Conservation (phyloP, 2,888 invertebrate species). For the Epistrophe grossulariae region DNA sequence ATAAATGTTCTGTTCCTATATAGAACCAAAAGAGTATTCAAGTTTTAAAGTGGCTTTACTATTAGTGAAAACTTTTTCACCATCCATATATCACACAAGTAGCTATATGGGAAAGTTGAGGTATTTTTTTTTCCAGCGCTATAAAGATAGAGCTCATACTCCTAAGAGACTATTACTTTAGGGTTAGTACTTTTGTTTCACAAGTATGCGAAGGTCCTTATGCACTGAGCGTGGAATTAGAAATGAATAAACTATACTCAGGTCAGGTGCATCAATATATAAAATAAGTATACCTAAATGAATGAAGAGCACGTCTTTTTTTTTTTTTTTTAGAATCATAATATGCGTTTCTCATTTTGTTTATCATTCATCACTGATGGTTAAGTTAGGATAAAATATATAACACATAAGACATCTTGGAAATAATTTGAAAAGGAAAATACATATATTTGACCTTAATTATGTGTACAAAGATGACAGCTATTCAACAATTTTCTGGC, state of each 20-base stretch:
- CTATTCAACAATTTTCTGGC: not conserved
- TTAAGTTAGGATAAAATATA: not conserved
- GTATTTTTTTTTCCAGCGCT: not conserved
- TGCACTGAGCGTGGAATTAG: not conserved
- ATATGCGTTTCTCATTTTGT: constrained; percentile 2
- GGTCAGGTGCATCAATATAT: constrained; percentile 15
- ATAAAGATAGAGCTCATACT: constrained; percentile 8
- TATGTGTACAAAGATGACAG: not conserved
- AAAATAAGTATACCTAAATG: not conserved
- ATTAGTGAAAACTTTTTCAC: constrained; percentile 36
- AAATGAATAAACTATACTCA: constrained; percentile 14
- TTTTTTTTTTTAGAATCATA: not conserved
- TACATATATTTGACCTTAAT: not conserved
- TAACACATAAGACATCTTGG: not conserved
- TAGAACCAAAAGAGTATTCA: constrained; percentile 22
- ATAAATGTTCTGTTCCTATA: not conserved
- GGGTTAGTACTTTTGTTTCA: constrained; percentile 4
- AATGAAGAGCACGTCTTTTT: not conserved
- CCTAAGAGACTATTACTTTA: constrained; percentile 10
- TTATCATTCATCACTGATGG: not conserved
- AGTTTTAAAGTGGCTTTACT: constrained; percentile 38
- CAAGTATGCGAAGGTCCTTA: not conserved
- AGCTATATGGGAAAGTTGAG: not conserved
- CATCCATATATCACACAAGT: not conserved
- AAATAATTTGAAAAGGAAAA: not conserved